phyloP scores from a whole-genome alignment of 2,888 invertebrate species.

The Chrysina gloriosa region DNA sequence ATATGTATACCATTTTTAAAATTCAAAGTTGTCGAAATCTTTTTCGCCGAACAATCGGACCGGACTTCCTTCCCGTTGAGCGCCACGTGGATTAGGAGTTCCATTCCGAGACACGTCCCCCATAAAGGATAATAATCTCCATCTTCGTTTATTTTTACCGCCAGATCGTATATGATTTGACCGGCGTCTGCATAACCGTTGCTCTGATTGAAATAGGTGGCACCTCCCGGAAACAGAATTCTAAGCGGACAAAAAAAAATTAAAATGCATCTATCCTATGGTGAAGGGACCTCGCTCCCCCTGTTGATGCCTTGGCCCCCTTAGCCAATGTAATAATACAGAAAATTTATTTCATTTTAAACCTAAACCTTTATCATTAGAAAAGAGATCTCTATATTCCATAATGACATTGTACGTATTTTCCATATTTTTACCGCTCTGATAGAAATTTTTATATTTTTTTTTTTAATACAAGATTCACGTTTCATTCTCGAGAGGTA shows the following conservation, averaged over 20 bases:
- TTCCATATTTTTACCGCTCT: too few species aligned
- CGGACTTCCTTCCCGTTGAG: slow-evolving; percentile 72
- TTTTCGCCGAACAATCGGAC: slow-evolving; percentile 70
- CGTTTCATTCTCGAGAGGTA: too few species aligned
- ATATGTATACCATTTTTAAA: slow-evolving; percentile 71
- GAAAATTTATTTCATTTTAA: too few species aligned
- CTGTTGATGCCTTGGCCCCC: too few species aligned
- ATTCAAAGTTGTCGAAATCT: slow-evolving; percentile 73
- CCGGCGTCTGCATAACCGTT: slow-evolving; percentile 85
- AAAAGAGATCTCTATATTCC: too few species aligned
- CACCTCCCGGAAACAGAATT: slow-evolving; percentile 86
- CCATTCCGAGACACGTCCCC: slow-evolving; percentile 91
- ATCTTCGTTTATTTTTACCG: slow-evolving; percentile 73
- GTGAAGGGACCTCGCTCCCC: too few species aligned
- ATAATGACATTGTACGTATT: too few species aligned
- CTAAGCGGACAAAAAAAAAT: slow-evolving; percentile 64
- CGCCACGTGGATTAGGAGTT: slow-evolving; percentile 77
- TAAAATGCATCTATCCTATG: too few species aligned
- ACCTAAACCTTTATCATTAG: too few species aligned
- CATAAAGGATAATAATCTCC: slow-evolving; percentile 87
- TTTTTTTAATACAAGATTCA: too few species aligned
- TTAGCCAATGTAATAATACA: too few species aligned
- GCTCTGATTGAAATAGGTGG: slow-evolving; percentile 75
- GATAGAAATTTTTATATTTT: too few species aligned
- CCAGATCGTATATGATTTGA: slow-evolving; percentile 75